These are phyloP conservation scores for Lepus americanus DNA, from an alignment of 2,113 vertebrate genomes.

Conservation along the genomic window DNA sequence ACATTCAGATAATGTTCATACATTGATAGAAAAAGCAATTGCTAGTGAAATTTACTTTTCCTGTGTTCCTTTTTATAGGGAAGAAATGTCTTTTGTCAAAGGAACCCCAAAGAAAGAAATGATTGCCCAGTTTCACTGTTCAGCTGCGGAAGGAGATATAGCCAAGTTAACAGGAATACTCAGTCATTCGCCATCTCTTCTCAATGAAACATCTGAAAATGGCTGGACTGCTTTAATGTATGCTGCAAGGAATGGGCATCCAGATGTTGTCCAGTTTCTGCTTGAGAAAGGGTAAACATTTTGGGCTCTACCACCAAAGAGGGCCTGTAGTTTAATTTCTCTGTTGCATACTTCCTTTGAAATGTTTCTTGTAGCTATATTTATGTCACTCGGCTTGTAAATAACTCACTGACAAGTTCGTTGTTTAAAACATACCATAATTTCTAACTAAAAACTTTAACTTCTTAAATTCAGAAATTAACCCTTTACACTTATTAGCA, in stretches of 20 bases:
- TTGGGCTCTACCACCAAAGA: not conserved
- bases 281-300: constrained; percentile 91
- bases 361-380: not conserved
- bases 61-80: constrained; percentile 39
- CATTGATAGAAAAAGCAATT: constrained; percentile 29
- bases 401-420: not conserved
- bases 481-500: not conserved
- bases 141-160: constrained; percentile 91
- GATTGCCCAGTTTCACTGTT: constrained; percentile 89
- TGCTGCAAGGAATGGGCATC: constrained; percentile 93
- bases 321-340: constrained; percentile 17
- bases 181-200: constrained; percentile 85
- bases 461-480: not conserved
- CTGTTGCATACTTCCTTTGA: not conserved
- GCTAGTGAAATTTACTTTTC: not conserved
- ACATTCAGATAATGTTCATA: not conserved
- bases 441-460: constrained; percentile 44
- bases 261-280: constrained; percentile 87
- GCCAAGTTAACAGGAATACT: constrained; percentile 87
- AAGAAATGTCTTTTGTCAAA: constrained; percentile 83
- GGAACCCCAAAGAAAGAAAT: constrained; percentile 85
- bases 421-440: constrained; percentile 6
- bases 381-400: not conserved
- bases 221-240: constrained; percentile 97
- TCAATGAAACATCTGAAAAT: constrained; percentile 88